Base-by-base conservation (phyloP, 1,140 invertebrate species). In the Himalopsyche phryganea region DNA sequence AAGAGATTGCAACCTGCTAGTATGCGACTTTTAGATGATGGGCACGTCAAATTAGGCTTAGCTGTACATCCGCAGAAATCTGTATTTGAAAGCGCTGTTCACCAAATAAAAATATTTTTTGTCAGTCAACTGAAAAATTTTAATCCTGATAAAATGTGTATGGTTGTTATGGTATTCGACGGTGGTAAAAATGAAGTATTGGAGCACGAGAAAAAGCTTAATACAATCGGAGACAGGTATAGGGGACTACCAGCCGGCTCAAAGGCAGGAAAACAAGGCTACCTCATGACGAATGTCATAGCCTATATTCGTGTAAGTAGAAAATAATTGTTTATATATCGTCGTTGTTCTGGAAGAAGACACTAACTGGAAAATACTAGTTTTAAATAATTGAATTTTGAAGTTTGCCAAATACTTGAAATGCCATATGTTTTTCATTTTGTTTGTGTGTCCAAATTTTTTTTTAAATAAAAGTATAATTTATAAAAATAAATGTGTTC, bases 1-100 rank as follows among this genome's bases (percentile, higher is more conserved):
- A 77, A 90, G 69, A 80, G 92, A 54, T 90, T 91, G 72, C 94
- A 96, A 68, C 95, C 95, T 3, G 87, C 95, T n/a, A 98, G 94
- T 10, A 90, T 98, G 51, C 80, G 96, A 40, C 76, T 99, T 7
- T 92, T 98, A 87, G 96, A 98, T 73, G 98, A 98, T 69, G 89
- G 94, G 62, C 96, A 98, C 75, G 98, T 98, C 67, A 85, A 89
- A 66, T 92, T 98, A 74, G 95, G 94, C 6, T 90, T 95, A 72
- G 84, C 92, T 0, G 75, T 98, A 9, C 90, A 95, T 69, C 84
- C 90, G 1, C 83, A 86, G 54, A 74, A 80, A 1, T 44, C 47
- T 10, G 10, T 35, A 9, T 36, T 46, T 47, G 81, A 75, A 7
- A 68, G 70, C 14, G 68, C 86, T 50, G 64, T 79, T 19, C 83